Percentiles rank a stretch among this genome's conserved stretches.
These are phyloP conservation scores for Oxyruncus cristatus DNA, from an alignment of 2,113 vertebrate species.

Conservation along the genomic window DNA sequence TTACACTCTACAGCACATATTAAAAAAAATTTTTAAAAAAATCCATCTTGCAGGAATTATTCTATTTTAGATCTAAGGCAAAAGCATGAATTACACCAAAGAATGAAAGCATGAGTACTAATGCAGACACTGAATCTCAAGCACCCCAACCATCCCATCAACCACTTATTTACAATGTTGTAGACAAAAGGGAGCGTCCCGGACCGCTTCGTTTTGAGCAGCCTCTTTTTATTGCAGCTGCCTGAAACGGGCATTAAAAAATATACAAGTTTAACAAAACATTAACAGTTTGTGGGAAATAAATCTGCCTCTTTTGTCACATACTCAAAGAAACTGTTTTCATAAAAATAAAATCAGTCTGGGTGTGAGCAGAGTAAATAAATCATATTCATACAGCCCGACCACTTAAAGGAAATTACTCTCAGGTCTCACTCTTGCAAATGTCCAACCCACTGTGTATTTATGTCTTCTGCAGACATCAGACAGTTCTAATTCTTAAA, in stretches of 20 bases:
- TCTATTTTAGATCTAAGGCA: neutral
- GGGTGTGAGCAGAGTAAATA: neutral
- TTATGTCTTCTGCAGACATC: neutral
- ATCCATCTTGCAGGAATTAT: neutral
- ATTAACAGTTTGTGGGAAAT: neutral
- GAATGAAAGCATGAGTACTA: neutral
- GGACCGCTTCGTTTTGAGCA: neutral
- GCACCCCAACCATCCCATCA: neutral
- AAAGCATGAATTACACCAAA: neutral
- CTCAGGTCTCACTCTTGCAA: neutral
- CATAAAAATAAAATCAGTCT: neutral
- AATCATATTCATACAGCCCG: neutral
- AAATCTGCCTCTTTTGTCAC: neutral
- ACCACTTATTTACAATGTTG: accelerated
- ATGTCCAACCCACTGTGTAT: neutral
- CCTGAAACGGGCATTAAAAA: neutral
- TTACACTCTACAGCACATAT: neutral
- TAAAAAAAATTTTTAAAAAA: neutral
- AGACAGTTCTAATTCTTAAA: neutral
- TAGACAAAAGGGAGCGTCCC: neutral
- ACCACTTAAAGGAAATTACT: neutral
- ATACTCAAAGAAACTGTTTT: neutral
- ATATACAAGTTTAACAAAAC: neutral
- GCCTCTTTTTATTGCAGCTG: neutral
- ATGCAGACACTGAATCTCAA: neutral